phyloP scores from a whole-genome alignment of 2,797 vertebrate genomes.

The Podargus strigoides region DNA sequence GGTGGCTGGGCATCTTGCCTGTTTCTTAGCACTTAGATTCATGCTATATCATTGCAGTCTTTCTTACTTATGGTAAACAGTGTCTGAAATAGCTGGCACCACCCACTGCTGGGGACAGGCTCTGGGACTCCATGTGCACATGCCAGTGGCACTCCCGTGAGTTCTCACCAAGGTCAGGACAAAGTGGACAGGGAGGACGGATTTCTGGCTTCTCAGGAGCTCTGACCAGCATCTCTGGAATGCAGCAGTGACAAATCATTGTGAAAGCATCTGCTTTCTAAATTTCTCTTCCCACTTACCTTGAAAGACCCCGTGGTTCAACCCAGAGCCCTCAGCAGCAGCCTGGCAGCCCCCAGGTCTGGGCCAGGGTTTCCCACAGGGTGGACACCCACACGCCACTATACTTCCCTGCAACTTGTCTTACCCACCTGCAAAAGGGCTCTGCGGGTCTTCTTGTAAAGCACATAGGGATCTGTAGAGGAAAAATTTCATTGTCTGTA shows the following conservation, averaged over 20 bases:
- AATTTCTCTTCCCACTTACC: background rate
- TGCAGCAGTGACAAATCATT: background rate
- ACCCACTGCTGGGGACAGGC: background rate
- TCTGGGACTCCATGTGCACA: background rate
- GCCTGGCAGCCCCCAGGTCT: background rate
- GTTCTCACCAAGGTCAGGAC: background rate
- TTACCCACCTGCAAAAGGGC: background rate
- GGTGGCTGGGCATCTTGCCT: background rate
- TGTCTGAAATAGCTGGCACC: background rate
- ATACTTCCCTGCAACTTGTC: background rate
- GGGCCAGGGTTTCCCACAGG: background rate
- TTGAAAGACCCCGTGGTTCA: background rate
- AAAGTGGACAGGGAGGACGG: accelerated
- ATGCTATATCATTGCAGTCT: background rate
- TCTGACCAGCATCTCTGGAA: background rate
- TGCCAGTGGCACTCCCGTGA: accelerated
- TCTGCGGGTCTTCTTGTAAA: background rate
- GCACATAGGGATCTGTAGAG: background rate
- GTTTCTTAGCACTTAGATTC: background rate
- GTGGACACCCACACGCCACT: background rate
- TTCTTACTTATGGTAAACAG: background rate
- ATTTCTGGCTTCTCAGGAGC: background rate
- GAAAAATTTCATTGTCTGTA: background rate
- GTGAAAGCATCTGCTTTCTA: background rate
- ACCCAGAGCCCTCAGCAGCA: background rate